A percentile compares a stretch with the other conserved stretches of the same genome.
These are phyloP conservation scores for Numida meleagris DNA, from an alignment of 2,113 vertebrate species.

Conservation along the genomic window DNA sequence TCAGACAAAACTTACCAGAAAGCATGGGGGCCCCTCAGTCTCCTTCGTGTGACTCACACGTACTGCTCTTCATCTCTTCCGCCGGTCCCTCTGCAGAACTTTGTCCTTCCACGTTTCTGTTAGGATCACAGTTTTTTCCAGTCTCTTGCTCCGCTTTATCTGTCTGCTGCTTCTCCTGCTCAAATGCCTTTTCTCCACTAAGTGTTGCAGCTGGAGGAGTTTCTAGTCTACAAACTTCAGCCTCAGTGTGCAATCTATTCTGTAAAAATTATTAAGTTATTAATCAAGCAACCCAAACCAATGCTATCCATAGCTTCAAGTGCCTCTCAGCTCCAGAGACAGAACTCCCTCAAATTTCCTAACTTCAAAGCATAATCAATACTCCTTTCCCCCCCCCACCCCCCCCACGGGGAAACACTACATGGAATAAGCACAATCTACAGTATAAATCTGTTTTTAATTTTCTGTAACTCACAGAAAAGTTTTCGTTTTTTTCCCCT, in stretches of 20 bases:
- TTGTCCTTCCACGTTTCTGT: not conserved
- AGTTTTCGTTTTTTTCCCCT: not conserved
- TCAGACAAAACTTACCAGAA: slow-evolving; percentile 16
- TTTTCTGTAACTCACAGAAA: not conserved
- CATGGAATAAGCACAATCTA: not conserved
- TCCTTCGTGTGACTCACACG: not conserved
- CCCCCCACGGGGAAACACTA: fast-evolving
- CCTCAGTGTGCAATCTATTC: slow-evolving; percentile 1
- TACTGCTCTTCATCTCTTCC: not conserved
- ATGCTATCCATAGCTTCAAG: not conserved
- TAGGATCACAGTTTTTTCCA: not conserved
- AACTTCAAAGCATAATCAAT: not conserved
- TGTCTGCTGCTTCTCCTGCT: slow-evolving; percentile 5
- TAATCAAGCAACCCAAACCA: not conserved
- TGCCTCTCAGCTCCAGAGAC: not conserved
- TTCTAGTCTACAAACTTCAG: not conserved
- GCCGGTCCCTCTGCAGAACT: fast-evolving
- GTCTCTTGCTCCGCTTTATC: not conserved
- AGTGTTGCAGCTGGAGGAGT: not conserved
- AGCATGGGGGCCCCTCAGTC: not conserved
- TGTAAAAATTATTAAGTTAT: slow-evolving; percentile 39
- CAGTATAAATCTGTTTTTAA: not conserved
- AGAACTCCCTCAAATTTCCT: not conserved
- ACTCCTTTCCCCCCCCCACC: too few species aligned
- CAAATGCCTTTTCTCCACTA: not conserved